Conservation (phyloP, 2,113 vertebrate species). For the Phyllostomus discolor region DNA sequence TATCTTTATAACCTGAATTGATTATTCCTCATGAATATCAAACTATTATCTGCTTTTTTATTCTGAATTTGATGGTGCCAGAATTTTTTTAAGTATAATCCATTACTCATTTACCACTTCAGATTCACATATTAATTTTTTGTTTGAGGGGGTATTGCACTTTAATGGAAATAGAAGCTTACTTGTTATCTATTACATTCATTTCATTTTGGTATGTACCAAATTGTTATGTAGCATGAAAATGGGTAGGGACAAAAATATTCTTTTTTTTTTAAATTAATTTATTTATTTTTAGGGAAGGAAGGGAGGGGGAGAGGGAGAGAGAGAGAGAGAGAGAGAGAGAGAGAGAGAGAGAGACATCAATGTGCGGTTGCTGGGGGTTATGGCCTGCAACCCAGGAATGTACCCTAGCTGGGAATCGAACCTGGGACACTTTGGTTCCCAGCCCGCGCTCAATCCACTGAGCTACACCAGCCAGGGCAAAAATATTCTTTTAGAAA, state of each 20-base stretch:
- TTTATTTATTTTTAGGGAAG: too few species aligned
- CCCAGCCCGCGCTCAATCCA: too few species aligned
- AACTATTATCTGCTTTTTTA: neutral
- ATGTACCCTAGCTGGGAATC: too few species aligned
- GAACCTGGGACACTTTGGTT: too few species aligned
- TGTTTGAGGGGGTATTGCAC: neutral
- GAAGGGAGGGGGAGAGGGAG: too few species aligned
- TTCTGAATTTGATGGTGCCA: neutral
- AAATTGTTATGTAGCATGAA: neutral
- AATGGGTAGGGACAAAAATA: neutral
- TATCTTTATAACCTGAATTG: neutral
- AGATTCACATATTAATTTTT: neutral
- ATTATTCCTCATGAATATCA: neutral
- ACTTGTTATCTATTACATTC: neutral
- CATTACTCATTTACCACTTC: neutral
- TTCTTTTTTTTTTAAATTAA: too few species aligned
- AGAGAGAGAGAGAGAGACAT: too few species aligned
- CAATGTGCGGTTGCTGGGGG: too few species aligned
- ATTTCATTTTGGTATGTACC: neutral
- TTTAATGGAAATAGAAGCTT: neutral
- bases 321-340: too few species aligned
- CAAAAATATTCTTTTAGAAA: neutral
- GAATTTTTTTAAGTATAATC: neutral
- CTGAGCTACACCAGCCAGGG: too few species aligned
- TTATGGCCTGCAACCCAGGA: too few species aligned